Conservation (phyloP, 1,140 invertebrate species). For the Penaeus japonicus region DNA sequence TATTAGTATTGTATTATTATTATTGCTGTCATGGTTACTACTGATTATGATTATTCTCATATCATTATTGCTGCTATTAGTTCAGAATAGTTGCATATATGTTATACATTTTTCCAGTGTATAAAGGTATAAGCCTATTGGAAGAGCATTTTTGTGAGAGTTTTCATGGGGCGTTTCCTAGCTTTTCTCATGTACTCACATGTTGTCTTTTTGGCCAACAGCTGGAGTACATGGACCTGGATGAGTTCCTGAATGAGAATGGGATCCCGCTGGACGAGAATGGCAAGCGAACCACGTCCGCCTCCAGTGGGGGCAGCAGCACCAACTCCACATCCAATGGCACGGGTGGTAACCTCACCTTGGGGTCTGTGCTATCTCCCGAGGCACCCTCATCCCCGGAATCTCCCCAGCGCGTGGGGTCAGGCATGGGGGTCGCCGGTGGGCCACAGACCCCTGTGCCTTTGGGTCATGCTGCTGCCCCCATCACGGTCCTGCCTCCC, state of each 20-base stretch:
- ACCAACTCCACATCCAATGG: background rate
- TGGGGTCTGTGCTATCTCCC: background rate
- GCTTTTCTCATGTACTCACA: background rate
- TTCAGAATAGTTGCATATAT: background rate
- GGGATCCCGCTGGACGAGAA: conserved; percentile 38
- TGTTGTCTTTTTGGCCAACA: background rate
- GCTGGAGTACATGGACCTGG: conserved; percentile 49
- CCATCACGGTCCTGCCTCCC: conserved; percentile 18
- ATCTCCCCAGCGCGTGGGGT: background rate
- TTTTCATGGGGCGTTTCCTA: no score
- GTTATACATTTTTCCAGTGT: no score
- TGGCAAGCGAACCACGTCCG: background rate
- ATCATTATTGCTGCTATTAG: background rate
- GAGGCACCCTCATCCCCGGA: background rate
- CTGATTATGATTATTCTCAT: background rate
- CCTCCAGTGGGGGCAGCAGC: background rate
- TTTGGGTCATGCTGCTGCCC: background rate
- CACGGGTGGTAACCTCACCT: background rate
- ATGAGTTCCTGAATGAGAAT: conserved; percentile 48
- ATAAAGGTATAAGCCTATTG: no score
- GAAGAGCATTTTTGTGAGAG: no score
- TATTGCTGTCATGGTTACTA: background rate
- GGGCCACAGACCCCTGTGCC: background rate
- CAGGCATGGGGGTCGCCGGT: conserved; percentile 11
- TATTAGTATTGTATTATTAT: no score